Evolutionary conservation across 1,140 invertebrate species (phyloP), one percentile per base, ranked within the genome.

Genomic region (Procambarus clarkii): DNA sequence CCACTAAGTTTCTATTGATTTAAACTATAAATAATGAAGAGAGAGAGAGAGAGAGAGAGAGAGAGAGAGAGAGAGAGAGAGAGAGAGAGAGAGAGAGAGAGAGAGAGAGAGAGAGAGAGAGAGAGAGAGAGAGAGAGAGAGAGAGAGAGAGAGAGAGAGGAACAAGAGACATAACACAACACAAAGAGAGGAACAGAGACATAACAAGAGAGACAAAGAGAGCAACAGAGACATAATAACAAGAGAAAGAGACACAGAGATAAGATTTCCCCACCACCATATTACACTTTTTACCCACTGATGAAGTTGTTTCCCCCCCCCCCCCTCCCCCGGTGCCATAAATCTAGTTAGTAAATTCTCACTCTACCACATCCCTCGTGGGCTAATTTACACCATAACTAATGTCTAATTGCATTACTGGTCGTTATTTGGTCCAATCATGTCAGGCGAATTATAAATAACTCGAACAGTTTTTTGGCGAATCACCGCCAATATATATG

Each of bases 121-220:
- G 24, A 46, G 48, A 44, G 48, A 46, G 21, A 46, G 24, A 45
- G 24, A 46, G 24, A 45, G 50, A 78, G 74, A 54, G n/a, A 77
- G 71, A 34, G 46, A 1, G 50, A 50, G 24, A 11, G 50, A 7
- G 34, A 13, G 74, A n/a, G 74, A n/a, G 46, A 58, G 48, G 24
- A 5, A n/a, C 71, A 86, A 44, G 76, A 44, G 76, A 44, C n/a
- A 78, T 2, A 24, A 34, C n/a, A 44, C 34, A 44, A 79, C 24
- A 79, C 24, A 79, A 44, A 79, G 77, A 79, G 77, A 79, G 77
- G 46, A 44, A 79, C 24, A 79, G 77, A 79, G 77, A 79, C 24
- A 79, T 24, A 79, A 44, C 34, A 44, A 79, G 77, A 79, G 77
- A 79, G 77, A 79, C 24, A 79, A 44, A 79, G 77, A 79, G 77